phyloP scores from a whole-genome alignment of 1,140 invertebrate species.

The Sycophila sp. region DNA sequence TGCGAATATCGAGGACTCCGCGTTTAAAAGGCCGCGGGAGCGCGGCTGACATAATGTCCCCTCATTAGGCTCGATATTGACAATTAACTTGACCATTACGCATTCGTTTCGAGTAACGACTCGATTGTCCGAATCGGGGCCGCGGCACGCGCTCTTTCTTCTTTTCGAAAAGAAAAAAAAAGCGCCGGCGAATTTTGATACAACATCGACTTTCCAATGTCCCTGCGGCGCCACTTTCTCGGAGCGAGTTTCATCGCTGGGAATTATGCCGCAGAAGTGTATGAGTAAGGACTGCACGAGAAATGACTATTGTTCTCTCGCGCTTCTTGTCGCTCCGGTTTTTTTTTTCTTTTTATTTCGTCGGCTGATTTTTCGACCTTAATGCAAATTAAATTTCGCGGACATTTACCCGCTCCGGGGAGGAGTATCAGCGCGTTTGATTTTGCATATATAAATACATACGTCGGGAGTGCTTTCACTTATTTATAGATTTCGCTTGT shows the following conservation, averaged over 20 bases:
- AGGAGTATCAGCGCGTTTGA: no score
- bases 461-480: no score
- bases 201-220: constrained; percentile 12
- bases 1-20: no score
- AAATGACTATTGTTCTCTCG: neutral
- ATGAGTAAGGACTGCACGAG: no score
- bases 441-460: no score
- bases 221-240: constrained; percentile 15
- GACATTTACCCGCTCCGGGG: no score
- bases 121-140: neutral
- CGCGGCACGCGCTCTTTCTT: neutral
- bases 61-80: no score
- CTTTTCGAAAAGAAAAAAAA: neutral
- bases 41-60: no score
- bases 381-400: neutral
- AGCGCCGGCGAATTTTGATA: neutral
- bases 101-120: no score
- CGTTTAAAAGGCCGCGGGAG: no score
- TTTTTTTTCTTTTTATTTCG: neutral
- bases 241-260: neutral
- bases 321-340: neutral
- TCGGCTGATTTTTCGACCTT: neutral
- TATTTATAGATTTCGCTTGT: no score
- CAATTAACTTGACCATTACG: no score
- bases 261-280: neutral